Percentiles rank a stretch among this genome's conserved stretches.
Evolutionary conservation across 2,113 vertebrate species (phyloP).

Genomic region (Corydoras maculifer): DNA sequence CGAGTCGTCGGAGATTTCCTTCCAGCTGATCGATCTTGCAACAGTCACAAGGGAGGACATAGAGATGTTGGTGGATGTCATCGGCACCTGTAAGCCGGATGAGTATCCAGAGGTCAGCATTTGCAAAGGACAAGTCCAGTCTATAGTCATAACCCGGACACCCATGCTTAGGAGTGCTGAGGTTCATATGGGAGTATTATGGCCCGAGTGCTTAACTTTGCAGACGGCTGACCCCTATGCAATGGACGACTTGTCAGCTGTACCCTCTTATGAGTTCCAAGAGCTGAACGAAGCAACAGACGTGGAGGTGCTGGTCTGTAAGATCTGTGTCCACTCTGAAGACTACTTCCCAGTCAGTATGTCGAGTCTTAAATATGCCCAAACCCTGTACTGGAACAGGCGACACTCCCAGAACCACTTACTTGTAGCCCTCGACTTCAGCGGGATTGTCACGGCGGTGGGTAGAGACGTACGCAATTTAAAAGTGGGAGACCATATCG

Average conservation of each 20-base stretch:
- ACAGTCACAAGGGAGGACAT: constrained; percentile 68
- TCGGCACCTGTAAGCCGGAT: constrained; percentile 53
- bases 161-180: constrained; percentile 35
- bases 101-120: constrained; percentile 71
- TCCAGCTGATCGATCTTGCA: constrained; percentile 76
- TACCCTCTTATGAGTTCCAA: constrained; percentile 25
- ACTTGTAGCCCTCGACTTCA: constrained; percentile 73
- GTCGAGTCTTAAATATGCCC: constrained; percentile 67
- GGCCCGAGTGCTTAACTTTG: constrained; percentile 53
- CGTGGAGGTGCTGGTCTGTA: constrained; percentile 65
- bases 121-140: constrained; percentile 61
- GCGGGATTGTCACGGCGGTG: constrained; percentile 69
- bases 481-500: constrained; percentile 74
- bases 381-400: constrained; percentile 73
- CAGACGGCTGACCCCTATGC: constrained; percentile 65
- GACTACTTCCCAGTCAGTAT: constrained; percentile 77
- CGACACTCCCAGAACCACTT: constrained; percentile 63
- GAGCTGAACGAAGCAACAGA: constrained; percentile 25
- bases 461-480: constrained; percentile 68
- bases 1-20: constrained; percentile 67
- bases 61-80: constrained; percentile 59
- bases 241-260: constrained; percentile 60
- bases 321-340: constrained; percentile 75
- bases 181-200: constrained; percentile 12
- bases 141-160: constrained; percentile 59